phyloP scores from a whole-genome alignment of 2,797 vertebrate genomes.

The Carduelis carduelis region DNA sequence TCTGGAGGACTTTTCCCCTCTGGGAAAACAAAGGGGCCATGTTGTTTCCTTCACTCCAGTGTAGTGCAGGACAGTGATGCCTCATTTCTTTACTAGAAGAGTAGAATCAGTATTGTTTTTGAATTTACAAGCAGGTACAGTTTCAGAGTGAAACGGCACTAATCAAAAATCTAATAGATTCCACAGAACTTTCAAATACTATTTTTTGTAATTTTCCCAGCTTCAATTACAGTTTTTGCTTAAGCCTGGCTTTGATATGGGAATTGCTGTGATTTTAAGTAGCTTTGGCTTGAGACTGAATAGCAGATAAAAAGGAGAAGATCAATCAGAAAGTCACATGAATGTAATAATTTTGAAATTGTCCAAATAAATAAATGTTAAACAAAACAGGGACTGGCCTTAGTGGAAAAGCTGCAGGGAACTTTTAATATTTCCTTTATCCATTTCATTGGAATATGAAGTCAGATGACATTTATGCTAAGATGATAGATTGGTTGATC shows the following conservation, averaged over 20 bases:
- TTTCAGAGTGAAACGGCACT: neutral
- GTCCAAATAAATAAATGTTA: neutral
- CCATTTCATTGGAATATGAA: neutral
- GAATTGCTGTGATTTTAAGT: neutral
- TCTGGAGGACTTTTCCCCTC: fast-evolving
- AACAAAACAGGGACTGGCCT: neutral
- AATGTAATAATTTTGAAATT: neutral
- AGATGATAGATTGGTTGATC: neutral
- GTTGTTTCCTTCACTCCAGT: neutral
- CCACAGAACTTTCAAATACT: neutral
- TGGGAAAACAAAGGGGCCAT: neutral
- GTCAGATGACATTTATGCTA: neutral
- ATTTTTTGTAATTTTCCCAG: neutral
- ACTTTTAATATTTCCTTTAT: neutral
- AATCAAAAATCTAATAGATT: neutral
- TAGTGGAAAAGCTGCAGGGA: neutral
- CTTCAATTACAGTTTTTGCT: neutral
- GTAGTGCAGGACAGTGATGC: neutral
- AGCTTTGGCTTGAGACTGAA: neutral
- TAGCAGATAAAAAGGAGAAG: neutral
- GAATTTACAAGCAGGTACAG: neutral
- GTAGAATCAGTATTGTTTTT: neutral
- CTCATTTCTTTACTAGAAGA: neutral
- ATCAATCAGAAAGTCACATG: neutral
- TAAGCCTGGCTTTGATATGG: neutral